Conservation (phyloP, 2,113 vertebrate genomes). For the Lipophrys pholis region DNA sequence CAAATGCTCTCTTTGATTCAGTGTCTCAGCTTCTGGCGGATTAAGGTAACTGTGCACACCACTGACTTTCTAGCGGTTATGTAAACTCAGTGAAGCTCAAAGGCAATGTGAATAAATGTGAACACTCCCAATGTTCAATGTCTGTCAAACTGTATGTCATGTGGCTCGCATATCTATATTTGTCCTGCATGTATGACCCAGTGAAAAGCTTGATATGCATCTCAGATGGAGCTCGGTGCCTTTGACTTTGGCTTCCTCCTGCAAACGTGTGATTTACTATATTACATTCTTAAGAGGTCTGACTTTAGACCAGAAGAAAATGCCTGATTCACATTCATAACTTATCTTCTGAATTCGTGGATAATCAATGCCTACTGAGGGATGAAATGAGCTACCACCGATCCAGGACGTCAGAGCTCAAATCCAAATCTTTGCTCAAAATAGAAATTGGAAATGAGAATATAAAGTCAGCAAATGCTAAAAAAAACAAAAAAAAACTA, state of each 20-base stretch:
- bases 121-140: background rate
- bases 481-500: conserved; percentile 51
- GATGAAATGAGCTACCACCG: conserved; percentile 80
- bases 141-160: conserved; percentile 2
- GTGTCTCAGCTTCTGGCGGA: background rate
- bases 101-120: background rate
- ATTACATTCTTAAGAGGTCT: conserved; percentile 56
- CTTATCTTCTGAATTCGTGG: conserved; percentile 81
- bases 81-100: background rate
- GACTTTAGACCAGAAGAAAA: conserved; percentile 58
- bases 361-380: conserved; percentile 82
- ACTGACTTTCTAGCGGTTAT: background rate
- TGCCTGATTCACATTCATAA: conserved; percentile 78
- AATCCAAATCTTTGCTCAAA: conserved; percentile 70
- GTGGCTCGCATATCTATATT: conserved; percentile 8
- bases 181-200: conserved; percentile 14
- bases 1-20: background rate
- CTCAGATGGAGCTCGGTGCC: conserved; percentile 22
- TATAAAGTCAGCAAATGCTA: conserved; percentile 25
- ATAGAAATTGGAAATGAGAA: conserved; percentile 47
- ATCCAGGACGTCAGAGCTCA: conserved; percentile 63
- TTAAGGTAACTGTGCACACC: background rate
- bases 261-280: conserved; percentile 74
- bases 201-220: conserved; percentile 37
- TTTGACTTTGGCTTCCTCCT: conserved; percentile 34